Percentiles rank a stretch among this genome's conserved stretches.
These are phyloP conservation scores for Connochaetes taurinus DNA, from an alignment of 2,113 vertebrate species.

Conservation along the genomic window DNA sequence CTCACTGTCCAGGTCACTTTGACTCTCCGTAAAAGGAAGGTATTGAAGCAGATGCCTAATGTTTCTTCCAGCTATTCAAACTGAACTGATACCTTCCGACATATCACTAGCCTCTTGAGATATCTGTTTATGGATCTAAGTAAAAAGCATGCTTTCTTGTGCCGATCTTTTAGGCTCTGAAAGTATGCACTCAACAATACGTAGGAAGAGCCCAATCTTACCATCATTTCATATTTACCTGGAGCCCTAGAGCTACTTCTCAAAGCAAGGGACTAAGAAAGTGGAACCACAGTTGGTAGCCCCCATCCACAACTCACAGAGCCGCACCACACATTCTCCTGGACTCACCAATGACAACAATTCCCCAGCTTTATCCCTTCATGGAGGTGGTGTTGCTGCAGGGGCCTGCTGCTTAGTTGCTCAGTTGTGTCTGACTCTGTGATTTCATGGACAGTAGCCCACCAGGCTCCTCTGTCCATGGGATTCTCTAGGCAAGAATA, in stretches of 20 bases:
- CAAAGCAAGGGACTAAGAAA: not conserved
- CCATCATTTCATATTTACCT: too few species aligned
- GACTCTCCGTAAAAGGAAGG: not conserved
- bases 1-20: not conserved
- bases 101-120: not conserved
- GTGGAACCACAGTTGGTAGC: not conserved
- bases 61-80: not conserved
- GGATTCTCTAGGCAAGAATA: not conserved
- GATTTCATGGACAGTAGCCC: not conserved
- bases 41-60: too few species aligned
- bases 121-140: not conserved
- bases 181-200: not conserved
- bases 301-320: not conserved
- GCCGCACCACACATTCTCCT: not conserved
- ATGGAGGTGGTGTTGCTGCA: not conserved
- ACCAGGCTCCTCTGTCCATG: not conserved
- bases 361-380: too few species aligned
- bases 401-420: not conserved
- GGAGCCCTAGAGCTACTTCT: not conserved
- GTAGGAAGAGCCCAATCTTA: not conserved
- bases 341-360: not conserved
- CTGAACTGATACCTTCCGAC: not conserved
- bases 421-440: rapidly evolving
- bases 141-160: not conserved
- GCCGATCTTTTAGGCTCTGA: not conserved